Percentiles rank a stretch among this genome's conserved stretches.
These are phyloP conservation scores for Diarsia mendica DNA, from an alignment of 2,888 invertebrate species.

Conservation along the genomic window DNA sequence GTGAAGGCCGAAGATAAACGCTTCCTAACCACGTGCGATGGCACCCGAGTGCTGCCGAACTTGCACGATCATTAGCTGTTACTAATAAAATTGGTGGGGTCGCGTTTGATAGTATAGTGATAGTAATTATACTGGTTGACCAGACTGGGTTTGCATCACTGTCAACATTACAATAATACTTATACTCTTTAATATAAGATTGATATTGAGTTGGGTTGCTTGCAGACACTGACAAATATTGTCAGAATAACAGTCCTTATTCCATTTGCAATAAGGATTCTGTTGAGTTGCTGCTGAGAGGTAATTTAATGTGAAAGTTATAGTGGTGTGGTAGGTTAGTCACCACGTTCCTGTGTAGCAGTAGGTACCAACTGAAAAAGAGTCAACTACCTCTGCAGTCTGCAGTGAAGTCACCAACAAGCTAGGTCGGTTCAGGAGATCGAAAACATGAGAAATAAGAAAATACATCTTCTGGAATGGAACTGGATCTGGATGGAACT, in stretches of 20 bases:
- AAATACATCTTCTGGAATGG: background rate
- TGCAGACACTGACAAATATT: background rate
- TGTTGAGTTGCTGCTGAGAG: background rate
- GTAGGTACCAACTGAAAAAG: background rate
- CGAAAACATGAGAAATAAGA: no score
- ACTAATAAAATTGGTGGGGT: slow-evolving; percentile 11
- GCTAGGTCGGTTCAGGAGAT: background rate
- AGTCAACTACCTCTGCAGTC: background rate
- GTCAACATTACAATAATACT: background rate
- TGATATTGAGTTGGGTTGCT: background rate
- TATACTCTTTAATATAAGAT: background rate
- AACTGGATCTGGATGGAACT: background rate
- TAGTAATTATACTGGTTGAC: background rate
- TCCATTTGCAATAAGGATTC: background rate
- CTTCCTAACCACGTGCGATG: slow-evolving; percentile 80
- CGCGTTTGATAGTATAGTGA: slow-evolving; percentile 2
- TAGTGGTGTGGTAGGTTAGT: no score
- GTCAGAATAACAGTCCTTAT: background rate
- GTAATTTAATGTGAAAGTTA: background rate
- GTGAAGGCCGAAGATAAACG: slow-evolving; percentile 84
- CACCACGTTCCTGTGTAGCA: no score
- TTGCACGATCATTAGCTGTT: slow-evolving; percentile 39
- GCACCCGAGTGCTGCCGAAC: slow-evolving; percentile 64
- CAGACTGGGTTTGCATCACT: background rate
- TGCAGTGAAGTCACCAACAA: background rate